Evolutionary conservation across 64 coral and sea anemone genomes (phyloP), one percentile per base, ranked within the genome.

Genomic region (Montipora sp.): DNA sequence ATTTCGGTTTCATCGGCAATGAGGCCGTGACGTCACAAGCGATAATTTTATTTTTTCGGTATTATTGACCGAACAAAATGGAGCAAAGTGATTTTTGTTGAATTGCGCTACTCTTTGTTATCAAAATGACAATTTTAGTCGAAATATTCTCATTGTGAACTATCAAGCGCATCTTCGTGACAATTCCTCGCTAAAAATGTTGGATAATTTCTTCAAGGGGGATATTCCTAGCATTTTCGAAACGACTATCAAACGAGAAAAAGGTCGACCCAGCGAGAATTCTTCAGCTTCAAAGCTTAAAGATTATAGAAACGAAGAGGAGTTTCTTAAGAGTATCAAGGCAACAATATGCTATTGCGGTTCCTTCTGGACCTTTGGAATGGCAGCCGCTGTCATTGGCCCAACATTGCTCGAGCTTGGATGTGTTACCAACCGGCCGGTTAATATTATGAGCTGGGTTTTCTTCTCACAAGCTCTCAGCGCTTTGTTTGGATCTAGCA

Each of bases 341-440:
- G 98, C 94, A 46, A 96, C 98, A 0, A 23, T 96, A 59, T 99
- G 98, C 36, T 99, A 96, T 59, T 99, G 98, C 59, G 98, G 98
- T 11, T 87, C 98, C 0, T 99, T 99, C 75, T 75, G 95, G 76
- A 99, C 94, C 1, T 94, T 99, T 84, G 98, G 98, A 87, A 99
- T 99, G 94, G 84, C 94, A 44, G 92, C 95, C 4, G 89, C 98
- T 3, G 89, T 99, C 11, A 99, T 99, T 14, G 98, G 98, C 2
- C 98, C 98, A 43, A 99, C 98, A 2, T 89, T 99, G 49, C 66
- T 99, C 21, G 98, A 99, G 59, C 82, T 99, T 22, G 98, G 98
- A 36, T 99, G 98, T 73, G 92, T 92, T 18, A 96, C 98, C 3
- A 80, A 82, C 43, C 87, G 92, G 1, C 84, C 90, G 7, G 74